phyloP scores from a whole-genome alignment of 2,113 vertebrate species.

The Cygnus buccinator region DNA sequence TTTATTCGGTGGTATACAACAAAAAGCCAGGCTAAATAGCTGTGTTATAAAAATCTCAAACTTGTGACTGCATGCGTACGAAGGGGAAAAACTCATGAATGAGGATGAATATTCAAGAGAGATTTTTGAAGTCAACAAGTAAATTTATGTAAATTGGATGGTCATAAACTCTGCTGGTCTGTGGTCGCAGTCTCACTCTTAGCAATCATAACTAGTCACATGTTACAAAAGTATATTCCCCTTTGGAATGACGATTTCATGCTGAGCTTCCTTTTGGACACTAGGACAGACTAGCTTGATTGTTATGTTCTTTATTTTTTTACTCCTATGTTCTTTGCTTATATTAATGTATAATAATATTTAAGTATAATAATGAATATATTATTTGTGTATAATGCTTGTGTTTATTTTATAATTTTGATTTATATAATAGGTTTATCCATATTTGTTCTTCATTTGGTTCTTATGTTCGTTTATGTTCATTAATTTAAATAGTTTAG shows the following conservation, averaged over 20 bases:
- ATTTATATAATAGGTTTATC: neutral
- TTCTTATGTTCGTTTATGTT: neutral
- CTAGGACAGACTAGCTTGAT: neutral
- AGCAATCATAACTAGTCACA: neutral
- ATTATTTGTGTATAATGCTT: too few relatives aligned
- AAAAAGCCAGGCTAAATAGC: neutral
- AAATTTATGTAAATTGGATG: neutral
- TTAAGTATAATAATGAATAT: too few relatives aligned
- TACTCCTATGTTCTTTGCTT: neutral
- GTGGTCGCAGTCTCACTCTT: fast-evolving
- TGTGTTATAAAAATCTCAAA: neutral
- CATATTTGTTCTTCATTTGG: neutral
- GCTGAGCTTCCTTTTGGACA: neutral
- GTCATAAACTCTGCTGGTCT: neutral
- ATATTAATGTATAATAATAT: neutral
- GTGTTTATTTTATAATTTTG: neutral
- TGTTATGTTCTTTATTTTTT: neutral
- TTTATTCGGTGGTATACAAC: neutral
- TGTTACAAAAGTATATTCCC: neutral
- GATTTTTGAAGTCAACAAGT: neutral
- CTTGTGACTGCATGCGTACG: neutral
- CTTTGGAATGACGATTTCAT: neutral
- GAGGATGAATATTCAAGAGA: neutral
- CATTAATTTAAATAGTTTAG: neutral
- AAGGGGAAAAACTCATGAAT: neutral